Base-by-base conservation (phyloP, 1,140 invertebrate species). In the Plutomurus gul region DNA sequence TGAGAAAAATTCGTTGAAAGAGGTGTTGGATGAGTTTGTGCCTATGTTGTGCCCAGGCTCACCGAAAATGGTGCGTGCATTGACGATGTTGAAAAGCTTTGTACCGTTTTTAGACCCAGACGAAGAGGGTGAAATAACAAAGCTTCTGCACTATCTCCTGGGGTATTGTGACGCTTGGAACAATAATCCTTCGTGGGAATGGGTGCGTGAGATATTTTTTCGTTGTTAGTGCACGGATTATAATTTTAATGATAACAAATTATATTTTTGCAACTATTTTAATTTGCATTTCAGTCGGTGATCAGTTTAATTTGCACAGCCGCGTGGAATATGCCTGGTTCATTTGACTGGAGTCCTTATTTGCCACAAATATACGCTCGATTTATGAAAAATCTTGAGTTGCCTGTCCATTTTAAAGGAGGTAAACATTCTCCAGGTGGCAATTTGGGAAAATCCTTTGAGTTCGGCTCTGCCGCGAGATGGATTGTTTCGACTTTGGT, bases 261-360 rank as follows among this genome's bases (percentile, higher is more conserved):
- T 18, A 70, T 3, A 18, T 18, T 5, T 47, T 40, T 4, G 20
- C 6, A 37, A 37, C 10, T 37, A 36, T 8, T 1, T 6, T 33
- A 6, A 46, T 47, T 13, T 39, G 6, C 78, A 65, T 81, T 36
- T 87, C 84, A 93, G 91, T 88, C 90, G 78, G 87, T 96, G 81
- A 90, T 94, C 85, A 88, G 88, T 76, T 85, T 96, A 39, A 92
- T 97, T 85, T 89, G 93, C 1, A 89, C 90, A 77, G 85, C 96
- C 6, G 92, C 95, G 1, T 87, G 88, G 76, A 87, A 91, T 79
- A 95, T 93, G 85, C 91, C 95, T 77, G 95, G 96, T 0, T 91
- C 92, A 46, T 92, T 98, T 74, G 91, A 98, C 84, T 98, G 95
- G 95, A 91, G 92, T 77, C 93, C 93, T 0, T 89, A 95, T 84